Base-by-base conservation (phyloP, 2,888 invertebrate genomes). In the Acleris emargana region DNA sequence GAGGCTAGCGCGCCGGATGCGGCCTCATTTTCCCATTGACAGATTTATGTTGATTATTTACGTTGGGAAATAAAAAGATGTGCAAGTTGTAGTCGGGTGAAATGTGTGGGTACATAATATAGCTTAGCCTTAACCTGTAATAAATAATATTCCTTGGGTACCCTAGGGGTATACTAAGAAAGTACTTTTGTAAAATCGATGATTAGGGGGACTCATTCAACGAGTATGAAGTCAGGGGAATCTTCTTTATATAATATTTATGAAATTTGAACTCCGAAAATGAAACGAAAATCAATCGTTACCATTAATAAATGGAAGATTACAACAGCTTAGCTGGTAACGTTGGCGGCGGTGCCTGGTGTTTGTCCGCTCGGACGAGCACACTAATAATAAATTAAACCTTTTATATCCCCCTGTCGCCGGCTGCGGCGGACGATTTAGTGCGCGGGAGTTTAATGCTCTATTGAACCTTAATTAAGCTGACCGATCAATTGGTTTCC, bases 31-130 rank as follows among this genome's bases (percentile, higher is more conserved):
- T 49, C 47, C 47, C 42, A 53, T 25, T 58, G 58, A 38, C 53
- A 58, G 51, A 50, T 62, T 62, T 17, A 53, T 58, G 47, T 52
- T 47, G 63, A 64, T 58, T 64, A 28, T 64, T 49, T 49, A 20
- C 16, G 47, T n/a, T 53, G 47, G 47, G 32, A 49, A 58, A 50
- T 20, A 58, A 49, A 38, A 38, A 3, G 32, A 9, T 32, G 32
- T 38, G 38, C 13, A 13, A 13, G 38, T 13, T 38, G 3, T 38
- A 13, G 38, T 13, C 13, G 38, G 38, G 13, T 38, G 9, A 38
- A 38, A 11, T n/a, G n/a, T n/a, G n/a, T n/a, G n/a, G n/a, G n/a
- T n/a, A n/a, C n/a, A n/a, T n/a, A n/a, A n/a, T n/a, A n/a, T n/a
- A 25, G 25, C 25, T 5, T 5, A 25, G 25, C 25, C 25, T 25